These are phyloP conservation scores for Smittia sp. DNA, from an alignment of 2,888 invertebrate genomes.

Conservation along the genomic window DNA sequence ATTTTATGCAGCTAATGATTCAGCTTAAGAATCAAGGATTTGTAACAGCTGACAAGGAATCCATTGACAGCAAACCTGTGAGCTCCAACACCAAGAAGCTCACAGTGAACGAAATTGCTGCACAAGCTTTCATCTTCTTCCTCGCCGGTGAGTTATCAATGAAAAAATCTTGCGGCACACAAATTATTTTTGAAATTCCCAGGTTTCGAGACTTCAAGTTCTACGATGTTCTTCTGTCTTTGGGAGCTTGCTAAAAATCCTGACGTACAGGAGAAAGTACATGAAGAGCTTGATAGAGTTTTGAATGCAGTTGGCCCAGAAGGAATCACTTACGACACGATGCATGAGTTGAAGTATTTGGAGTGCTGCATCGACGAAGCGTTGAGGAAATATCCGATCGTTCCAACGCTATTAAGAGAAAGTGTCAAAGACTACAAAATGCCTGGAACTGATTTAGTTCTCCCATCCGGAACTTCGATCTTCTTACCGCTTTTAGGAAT, in stretches of 20 bases:
- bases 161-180: background rate
- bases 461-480: constrained; percentile 50
- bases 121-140: constrained; percentile 44
- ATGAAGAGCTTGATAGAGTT: constrained; percentile 49
- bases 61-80: background rate
- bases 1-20: constrained; percentile 49
- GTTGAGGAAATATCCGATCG: constrained; percentile 53
- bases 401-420: constrained; percentile 51
- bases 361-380: constrained; percentile 50
- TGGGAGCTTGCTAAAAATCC: constrained; percentile 53
- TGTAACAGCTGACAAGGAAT: constrained; percentile 17
- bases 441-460: constrained; percentile 48
- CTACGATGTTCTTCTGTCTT: constrained; percentile 51
- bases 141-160: constrained; percentile 42
- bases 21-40: constrained; percentile 46
- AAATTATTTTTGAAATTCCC: background rate
- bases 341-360: constrained; percentile 54
- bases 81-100: background rate
- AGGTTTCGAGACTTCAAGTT: constrained; percentile 55
- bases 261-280: constrained; percentile 49
- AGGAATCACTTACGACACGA: constrained; percentile 51
- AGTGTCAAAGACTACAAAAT: constrained; percentile 51
- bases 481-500: constrained; percentile 52
- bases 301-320: constrained; percentile 42
- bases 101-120: constrained; percentile 44